These are phyloP conservation scores for Hydra vulgaris DNA, from an alignment of 30 jellyfish, hydroid and myxozoan species.

Conservation along the genomic window DNA sequence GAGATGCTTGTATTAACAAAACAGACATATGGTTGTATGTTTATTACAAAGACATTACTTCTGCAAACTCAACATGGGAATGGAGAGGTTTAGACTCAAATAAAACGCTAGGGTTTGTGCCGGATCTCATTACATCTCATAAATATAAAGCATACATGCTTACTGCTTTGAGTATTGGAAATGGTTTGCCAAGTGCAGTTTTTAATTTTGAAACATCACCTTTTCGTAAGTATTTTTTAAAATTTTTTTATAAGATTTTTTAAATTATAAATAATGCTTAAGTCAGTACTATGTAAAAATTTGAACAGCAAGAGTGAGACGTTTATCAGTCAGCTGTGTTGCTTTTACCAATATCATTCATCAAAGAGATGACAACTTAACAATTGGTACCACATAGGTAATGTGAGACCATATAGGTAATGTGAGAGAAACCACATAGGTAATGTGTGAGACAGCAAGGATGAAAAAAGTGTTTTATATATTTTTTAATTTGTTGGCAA, in stretches of 20 bases:
- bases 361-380: no score
- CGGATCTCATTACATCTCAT: conserved; percentile 2
- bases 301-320: no score
- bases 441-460: no score
- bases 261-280: no score
- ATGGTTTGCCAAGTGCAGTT: conserved; percentile 1
- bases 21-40: conserved; percentile 4
- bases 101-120: background rate
- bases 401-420: no score
- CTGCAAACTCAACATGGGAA: background rate
- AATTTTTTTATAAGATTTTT: background rate
- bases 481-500: no score
- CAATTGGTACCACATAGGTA: no score
- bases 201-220: background rate
- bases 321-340: no score
- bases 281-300: no score
- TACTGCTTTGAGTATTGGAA: background rate
- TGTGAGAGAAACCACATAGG: no score
- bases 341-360: no score
- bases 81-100: background rate
- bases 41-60: background rate
- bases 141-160: background rate
- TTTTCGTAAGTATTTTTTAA: background rate
- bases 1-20: background rate
- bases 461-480: no score